Evolutionary conservation across 92 coral and sea anemone species (phyloP).

Genomic region (Palythoa grandis): DNA sequence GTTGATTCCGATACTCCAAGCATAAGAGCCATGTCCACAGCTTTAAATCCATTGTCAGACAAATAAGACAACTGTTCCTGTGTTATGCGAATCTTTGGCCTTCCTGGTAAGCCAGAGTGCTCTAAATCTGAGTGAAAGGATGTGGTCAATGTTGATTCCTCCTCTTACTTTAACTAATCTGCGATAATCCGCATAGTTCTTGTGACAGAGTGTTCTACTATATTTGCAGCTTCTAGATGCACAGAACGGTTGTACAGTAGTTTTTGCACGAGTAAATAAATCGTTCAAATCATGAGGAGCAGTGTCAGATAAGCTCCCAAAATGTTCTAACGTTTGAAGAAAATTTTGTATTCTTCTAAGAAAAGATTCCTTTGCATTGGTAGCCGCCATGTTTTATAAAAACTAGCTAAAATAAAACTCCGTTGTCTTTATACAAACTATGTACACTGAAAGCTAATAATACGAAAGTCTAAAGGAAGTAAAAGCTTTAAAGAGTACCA

Average conservation of each 20-base stretch:
- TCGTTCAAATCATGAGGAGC: constrained; percentile 46
- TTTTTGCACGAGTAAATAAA: constrained; percentile 53
- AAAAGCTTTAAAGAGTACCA: too few species aligned
- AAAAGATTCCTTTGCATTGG: constrained; percentile 35
- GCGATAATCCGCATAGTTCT: not conserved
- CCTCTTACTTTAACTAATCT: not conserved
- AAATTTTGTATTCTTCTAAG: constrained; percentile 38
- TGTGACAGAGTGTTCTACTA: constrained; percentile 20
- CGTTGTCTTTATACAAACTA: too few species aligned
- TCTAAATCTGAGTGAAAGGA: too few species aligned
- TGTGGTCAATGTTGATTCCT: not conserved
- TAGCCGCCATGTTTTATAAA: constrained; percentile 24
- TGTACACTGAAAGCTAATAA: too few species aligned
- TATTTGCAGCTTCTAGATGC: constrained; percentile 40
- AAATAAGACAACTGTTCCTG: constrained; percentile 58
- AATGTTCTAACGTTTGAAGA: constrained; percentile 41
- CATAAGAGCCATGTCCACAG: constrained; percentile 45
- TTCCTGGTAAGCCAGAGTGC: constrained; percentile 12
- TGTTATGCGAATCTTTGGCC: constrained; percentile 58
- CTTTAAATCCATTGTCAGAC: constrained; percentile 50
- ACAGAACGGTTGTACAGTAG: constrained; percentile 42
- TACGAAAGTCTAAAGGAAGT: too few species aligned
- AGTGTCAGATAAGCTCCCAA: constrained; percentile 22
- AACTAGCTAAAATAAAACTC: constrained; percentile 35
- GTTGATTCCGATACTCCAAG: constrained; percentile 56